Base-by-base conservation (phyloP, 2,888 invertebrate genomes). In the Cremastinae sp. region DNA sequence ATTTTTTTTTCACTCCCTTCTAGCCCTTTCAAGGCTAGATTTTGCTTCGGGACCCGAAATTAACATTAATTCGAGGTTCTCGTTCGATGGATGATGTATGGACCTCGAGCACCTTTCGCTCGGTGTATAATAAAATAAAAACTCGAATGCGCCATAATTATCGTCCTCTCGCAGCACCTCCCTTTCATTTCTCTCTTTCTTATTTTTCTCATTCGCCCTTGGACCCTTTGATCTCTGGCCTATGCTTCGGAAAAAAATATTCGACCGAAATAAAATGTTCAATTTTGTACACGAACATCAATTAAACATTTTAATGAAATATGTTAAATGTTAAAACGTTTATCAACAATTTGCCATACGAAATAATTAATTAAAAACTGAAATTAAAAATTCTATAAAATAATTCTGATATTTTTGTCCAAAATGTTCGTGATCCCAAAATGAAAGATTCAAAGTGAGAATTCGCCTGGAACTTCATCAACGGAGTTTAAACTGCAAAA, bases 11-110 rank as follows among this genome's bases (percentile, higher is more conserved):
- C 37, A 9, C 37, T 20, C 20, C 14, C 18, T 18, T 56, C 47
- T 55, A 68, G 61, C 56, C 35, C 37, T 68, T 64, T 68, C 56
- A 56, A 69, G 55, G 41, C 39, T 62, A 64, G 37, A 68, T 68
- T 61, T 75, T 58, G 37, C 61, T 43, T 62, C 62, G 66, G 56
- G 68, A 56, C 72, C 75, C 56, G 37, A 72, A 76, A 76, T 76
- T 72, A 76, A 58, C 68, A 64, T 72, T 68, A 76, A 76, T 76
- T 72, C 39, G 51, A 68, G 72, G 55, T 68, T 68, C 62, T 64
- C 56, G 62, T 72, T n/a, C 75, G 75, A 76, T 76, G 20, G 12
- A 18, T 68, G 72, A 72, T 62, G 49, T 49, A 62, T 66, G 43
- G 61, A 61, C 55, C 49, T 20, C n/a, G 8, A 39, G 47, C 9